These are phyloP conservation scores for Oscheius sp. DNA, from an alignment of 2,888 invertebrate genomes.

Conservation along the genomic window DNA sequence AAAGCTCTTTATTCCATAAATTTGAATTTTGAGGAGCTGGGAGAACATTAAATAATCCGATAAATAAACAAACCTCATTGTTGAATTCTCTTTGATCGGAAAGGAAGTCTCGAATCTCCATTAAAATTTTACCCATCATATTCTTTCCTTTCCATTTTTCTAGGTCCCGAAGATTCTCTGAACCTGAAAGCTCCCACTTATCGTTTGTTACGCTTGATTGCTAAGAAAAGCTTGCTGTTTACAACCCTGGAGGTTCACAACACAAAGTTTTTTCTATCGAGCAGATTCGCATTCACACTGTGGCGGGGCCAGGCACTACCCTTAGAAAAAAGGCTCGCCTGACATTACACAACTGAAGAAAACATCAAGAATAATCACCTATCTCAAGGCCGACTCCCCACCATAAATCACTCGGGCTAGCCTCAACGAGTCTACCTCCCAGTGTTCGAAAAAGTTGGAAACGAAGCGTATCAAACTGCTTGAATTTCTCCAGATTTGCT, in stretches of 20 bases:
- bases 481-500: conserved; percentile 15
- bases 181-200: conserved; percentile 7
- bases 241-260: no score
- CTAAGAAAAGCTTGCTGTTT: no score
- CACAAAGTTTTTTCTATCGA: no score
- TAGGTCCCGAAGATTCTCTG: background rate
- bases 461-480: conserved; percentile 2
- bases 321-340: no score
- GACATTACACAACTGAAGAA: no score
- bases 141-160: conserved; percentile 19
- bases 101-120: conserved; percentile 23
- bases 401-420: conserved; percentile 16
- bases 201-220: no score
- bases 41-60: no score
- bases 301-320: no score
- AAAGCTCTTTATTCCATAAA: no score
- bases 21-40: no score
- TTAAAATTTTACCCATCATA: conserved; percentile 9
- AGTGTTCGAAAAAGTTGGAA: conserved; percentile 24
- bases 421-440: conserved; percentile 11
- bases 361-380: background rate
- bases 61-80: conserved; percentile 21
- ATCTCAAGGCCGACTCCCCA: conserved; percentile 26
- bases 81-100: background rate
- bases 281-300: no score